A percentile compares a stretch with the other conserved stretches of the same genome.
These are phyloP conservation scores for Eulemur coronatus DNA, from an alignment of 2,797 vertebrate genomes.

Conservation along the genomic window DNA sequence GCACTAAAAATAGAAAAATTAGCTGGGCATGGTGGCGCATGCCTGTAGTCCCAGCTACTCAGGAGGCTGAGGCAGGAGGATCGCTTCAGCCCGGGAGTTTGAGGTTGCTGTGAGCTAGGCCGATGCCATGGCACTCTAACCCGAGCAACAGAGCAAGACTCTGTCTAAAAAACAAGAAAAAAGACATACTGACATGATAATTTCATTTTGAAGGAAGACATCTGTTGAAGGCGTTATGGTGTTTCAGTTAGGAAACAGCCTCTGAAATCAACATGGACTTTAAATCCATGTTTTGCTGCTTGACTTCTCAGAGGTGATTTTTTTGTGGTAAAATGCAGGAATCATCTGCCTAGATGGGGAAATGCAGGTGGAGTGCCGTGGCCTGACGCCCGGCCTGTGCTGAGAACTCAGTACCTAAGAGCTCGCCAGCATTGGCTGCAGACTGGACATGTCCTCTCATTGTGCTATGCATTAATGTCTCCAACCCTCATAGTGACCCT, in stretches of 20 bases:
- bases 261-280: background rate
- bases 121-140: no score
- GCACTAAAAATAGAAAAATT: no score
- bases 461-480: background rate
- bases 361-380: background rate
- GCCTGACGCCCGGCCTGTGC: accelerated
- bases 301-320: background rate
- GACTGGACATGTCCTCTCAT: background rate
- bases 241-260: background rate
- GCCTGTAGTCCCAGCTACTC: no score
- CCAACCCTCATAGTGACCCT: background rate
- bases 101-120: no score
- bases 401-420: background rate
- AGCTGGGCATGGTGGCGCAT: accelerated
- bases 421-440: accelerated
- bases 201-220: background rate
- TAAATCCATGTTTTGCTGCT: background rate
- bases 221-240: background rate
- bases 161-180: no score
- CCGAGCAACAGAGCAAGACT: no score
- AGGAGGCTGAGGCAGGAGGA: no score
- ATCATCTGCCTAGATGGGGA: background rate
- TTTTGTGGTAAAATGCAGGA: background rate
- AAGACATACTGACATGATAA: background rate
- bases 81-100: no score